A percentile compares a stretch with the other conserved stretches of the same genome.
phyloP scores from a whole-genome alignment of 2,888 invertebrate species.

The Euclidia mi region DNA sequence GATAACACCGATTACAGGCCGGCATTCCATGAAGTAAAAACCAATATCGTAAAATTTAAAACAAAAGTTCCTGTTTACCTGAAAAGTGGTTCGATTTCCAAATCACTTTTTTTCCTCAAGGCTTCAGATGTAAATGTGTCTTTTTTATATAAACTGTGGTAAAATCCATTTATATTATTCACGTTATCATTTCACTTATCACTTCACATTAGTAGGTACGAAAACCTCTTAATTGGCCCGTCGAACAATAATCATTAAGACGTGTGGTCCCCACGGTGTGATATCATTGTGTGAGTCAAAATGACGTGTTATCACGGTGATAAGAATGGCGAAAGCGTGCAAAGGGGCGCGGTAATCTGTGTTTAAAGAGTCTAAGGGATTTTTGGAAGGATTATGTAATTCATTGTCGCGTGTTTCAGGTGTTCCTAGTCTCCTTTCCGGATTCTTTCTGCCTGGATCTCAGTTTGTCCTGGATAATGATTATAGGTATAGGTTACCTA shows the following conservation, averaged over 20 bases:
- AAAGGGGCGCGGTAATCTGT: slow-evolving; percentile 48
- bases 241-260: slow-evolving; percentile 48
- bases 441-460: too few species aligned
- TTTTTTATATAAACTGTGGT: too few species aligned
- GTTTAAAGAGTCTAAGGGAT: slow-evolving; percentile 27
- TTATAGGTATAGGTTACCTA: too few species aligned
- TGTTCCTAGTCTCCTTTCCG: too few species aligned
- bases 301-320: slow-evolving; percentile 81
- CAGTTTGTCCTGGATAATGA: too few species aligned
- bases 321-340: slow-evolving; percentile 70
- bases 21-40: too few species aligned
- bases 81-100: neutral
- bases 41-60: too few species aligned
- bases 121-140: too few species aligned
- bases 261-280: slow-evolving; percentile 66
- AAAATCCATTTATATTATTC: slow-evolving; percentile 12
- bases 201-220: slow-evolving; percentile 25
- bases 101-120: neutral
- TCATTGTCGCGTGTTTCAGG: neutral
- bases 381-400: slow-evolving; percentile 24
- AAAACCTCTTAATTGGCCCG: slow-evolving; percentile 20
- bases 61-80: neutral
- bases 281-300: slow-evolving; percentile 81
- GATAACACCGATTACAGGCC: neutral
- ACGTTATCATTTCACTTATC: slow-evolving; percentile 54